Base-by-base conservation (phyloP, 1,140 invertebrate genomes). In the Papilio aristodemus region DNA sequence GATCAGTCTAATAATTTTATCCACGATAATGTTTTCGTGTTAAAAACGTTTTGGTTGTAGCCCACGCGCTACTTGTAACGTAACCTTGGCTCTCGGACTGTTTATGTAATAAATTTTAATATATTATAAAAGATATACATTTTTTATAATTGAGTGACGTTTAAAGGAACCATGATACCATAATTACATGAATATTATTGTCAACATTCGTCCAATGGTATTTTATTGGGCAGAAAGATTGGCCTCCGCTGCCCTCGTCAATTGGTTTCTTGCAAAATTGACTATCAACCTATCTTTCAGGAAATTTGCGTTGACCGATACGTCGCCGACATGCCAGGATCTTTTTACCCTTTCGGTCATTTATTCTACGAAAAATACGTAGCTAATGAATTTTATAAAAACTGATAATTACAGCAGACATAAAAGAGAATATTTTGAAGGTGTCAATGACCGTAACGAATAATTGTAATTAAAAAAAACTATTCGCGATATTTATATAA, bases 21-120 rank as follows among this genome's bases (percentile, higher is more conserved):
- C 59, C 32, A 62, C 59, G 38, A 62, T 62, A 36, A 39, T 62
- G 36, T 38, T 62, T 60, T 60, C 58, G 14, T 62, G n/a, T 62
- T 38, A 62, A 62, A 54, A 38, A 62, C 10, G 59, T 36, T 60
- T 17, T 60, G 2, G 32, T 36, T 36, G 10, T 50, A 10, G 32
- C 59, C 59, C 59, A 62, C 59, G 59, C 59, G 32, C n/a, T n/a
- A n/a, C n/a, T 50, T 50, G 27, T 32, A 32, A 50, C 13, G n/a
- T 60, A 36, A 13, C 54, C 54, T 58, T n/a, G 54, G 1, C 25
- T 57, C 25, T 13, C 32, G 4, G 27, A 9, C 57, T 25, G 22
- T 25, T 54, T 54, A 13, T 54, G 10, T 54, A 22, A 54, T 54
- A 54, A 25, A 54, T 54, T 22, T 13, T 11, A 25, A 50, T 11